Evolutionary conservation across 2,113 vertebrate genomes (phyloP).

Genomic region (Oncorhynchus kisutch): DNA sequence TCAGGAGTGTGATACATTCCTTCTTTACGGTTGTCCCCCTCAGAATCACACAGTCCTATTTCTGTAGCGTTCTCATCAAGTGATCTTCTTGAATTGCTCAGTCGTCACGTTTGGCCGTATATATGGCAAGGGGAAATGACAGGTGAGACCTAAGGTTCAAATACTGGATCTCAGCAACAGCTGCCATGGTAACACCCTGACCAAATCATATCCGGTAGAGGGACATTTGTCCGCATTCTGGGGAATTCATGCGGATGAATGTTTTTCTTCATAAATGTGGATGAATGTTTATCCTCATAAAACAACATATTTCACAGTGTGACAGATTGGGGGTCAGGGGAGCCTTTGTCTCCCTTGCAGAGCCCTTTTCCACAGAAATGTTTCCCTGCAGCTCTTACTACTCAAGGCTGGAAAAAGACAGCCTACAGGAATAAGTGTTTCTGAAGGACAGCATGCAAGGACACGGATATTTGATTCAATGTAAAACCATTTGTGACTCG

Average conservation of each 20-base stretch:
- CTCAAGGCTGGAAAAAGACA: neutral
- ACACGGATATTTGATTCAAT: no score
- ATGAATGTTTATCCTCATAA: slow-evolving; percentile 9
- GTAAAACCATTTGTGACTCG: no score
- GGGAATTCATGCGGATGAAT: neutral
- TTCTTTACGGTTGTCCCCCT: neutral
- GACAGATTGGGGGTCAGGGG: slow-evolving; percentile 13
- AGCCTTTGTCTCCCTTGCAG: neutral
- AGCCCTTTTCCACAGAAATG: neutral
- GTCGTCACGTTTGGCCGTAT: slow-evolving; percentile 34
- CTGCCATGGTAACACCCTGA: slow-evolving; percentile 49
- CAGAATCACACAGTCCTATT: slow-evolving; percentile 8
- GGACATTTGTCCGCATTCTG: slow-evolving; percentile 15
- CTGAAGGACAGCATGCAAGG: neutral
- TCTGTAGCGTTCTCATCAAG: slow-evolving; percentile 19
- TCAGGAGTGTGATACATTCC: slow-evolving; percentile 1
- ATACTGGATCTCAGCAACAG: slow-evolving; percentile 53
- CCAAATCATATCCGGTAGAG: slow-evolving; percentile 19
- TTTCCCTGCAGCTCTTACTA: neutral
- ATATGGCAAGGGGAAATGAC: slow-evolving; percentile 52
- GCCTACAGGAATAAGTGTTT: neutral
- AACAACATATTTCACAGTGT: slow-evolving; percentile 11
- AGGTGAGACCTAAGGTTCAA: slow-evolving; percentile 60
- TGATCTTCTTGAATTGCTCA: slow-evolving; percentile 21
- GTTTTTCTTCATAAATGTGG: slow-evolving; percentile 7